These are phyloP conservation scores for Callimorpha dominula DNA, from an alignment of 2,888 invertebrate genomes.

Conservation along the genomic window DNA sequence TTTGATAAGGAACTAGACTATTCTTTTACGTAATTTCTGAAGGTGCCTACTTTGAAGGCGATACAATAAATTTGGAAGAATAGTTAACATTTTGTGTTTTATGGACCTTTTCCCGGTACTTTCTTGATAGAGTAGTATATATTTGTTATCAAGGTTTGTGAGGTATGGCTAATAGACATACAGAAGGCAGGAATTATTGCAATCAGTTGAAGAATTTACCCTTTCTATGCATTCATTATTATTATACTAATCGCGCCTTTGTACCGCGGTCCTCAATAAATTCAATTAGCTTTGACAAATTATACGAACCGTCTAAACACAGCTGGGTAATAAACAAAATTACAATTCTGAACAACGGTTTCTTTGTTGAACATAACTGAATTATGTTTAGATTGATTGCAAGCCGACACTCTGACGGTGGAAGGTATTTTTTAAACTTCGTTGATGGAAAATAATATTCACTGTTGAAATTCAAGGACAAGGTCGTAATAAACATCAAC, in stretches of 20 bases:
- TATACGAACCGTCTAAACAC: conserved; percentile 26
- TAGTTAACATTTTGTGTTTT: too few relatives aligned
- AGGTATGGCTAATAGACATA: background rate
- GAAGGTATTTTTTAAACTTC: conserved; percentile 20
- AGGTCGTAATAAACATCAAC: background rate
- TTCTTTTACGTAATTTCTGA: too few relatives aligned
- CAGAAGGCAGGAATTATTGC: background rate
- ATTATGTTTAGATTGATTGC: conserved; percentile 31
- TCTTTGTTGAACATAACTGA: conserved; percentile 27
- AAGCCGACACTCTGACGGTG: conserved; percentile 3
- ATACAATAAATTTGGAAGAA: too few relatives aligned
- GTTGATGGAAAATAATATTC: conserved; percentile 8
- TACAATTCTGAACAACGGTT: conserved; percentile 27
- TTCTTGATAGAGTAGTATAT: too few relatives aligned
- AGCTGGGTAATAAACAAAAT: conserved; percentile 35
- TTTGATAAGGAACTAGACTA: too few relatives aligned
- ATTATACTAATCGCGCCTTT: conserved; percentile 16
- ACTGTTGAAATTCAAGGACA: conserved; percentile 2
- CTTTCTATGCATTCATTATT: conserved; percentile 1
- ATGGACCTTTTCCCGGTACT: too few relatives aligned
- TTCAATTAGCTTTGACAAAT: conserved; percentile 41
- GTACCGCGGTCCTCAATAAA: conserved; percentile 19
- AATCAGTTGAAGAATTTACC: background rate
- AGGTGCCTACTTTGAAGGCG: too few relatives aligned
- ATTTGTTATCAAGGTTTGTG: background rate